Evolutionary conservation across 2,888 invertebrate species (phyloP).

Genomic region (Apamea anceps): DNA sequence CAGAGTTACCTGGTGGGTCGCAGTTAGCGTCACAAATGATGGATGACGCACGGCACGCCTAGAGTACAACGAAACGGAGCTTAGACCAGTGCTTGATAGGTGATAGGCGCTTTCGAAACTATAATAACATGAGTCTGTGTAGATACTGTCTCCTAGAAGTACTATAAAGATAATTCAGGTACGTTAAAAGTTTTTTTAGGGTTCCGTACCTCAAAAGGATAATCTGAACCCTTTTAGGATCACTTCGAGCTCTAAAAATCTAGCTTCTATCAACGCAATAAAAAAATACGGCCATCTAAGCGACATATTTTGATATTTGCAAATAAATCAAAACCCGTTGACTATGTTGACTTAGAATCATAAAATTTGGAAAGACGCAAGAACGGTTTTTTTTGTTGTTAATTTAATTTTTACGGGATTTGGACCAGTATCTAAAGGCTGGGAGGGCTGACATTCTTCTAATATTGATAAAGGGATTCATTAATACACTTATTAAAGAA

Average conservation of each 20-base stretch:
- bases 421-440: neutral
- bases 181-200: neutral
- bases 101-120: constrained; percentile 67
- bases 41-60: constrained; percentile 67
- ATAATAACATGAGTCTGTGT: constrained; percentile 52
- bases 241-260: neutral
- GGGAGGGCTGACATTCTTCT: neutral
- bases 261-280: neutral
- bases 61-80: constrained; percentile 57
- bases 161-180: neutral
- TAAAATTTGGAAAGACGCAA: neutral
- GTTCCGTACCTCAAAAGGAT: neutral
- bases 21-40: constrained; percentile 75
- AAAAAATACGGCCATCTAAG: neutral
- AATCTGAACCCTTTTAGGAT: neutral
- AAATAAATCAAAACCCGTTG: neutral
- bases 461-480: constrained; percentile 2
- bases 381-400: neutral
- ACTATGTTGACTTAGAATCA: neutral
- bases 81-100: constrained; percentile 53
- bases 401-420: neutral
- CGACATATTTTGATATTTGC: neutral
- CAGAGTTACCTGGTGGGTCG: constrained; percentile 70
- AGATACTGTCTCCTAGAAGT: constrained; percentile 27
- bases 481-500: neutral